Percentiles rank a stretch among this genome's conserved stretches.
Conservation (phyloP, 2,888 invertebrate genomes). For the Cheilosia urbana region DNA sequence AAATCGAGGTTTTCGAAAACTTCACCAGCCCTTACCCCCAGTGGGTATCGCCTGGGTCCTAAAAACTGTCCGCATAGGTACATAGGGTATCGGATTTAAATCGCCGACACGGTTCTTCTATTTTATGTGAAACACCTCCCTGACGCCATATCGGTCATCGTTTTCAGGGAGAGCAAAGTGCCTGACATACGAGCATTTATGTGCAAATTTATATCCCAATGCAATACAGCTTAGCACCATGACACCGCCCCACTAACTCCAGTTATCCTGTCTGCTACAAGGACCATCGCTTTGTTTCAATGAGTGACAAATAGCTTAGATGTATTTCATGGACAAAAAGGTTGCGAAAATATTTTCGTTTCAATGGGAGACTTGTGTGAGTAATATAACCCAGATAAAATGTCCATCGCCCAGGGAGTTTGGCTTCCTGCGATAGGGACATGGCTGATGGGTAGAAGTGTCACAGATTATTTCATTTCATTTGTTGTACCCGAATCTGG, state of each 20-base stretch:
- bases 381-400: not conserved
- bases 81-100: conserved; percentile 24
- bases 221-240: conserved; percentile 5
- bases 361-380: conserved; percentile 14
- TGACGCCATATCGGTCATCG: conserved; percentile 61
- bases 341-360: conserved; percentile 67
- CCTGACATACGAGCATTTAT: conserved; percentile 19
- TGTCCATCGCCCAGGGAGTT: not conserved
- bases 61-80: not conserved
- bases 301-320: conserved; percentile 69
- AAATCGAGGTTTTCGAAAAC: too few relatives aligned
- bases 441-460: conserved; percentile 14
- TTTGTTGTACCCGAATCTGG: conserved; percentile 42
- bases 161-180: conserved; percentile 23
- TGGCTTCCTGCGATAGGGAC: not conserved
- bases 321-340: conserved; percentile 66
- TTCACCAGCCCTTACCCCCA: not conserved
- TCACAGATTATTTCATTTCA: conserved; percentile 56
- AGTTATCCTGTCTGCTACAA: conserved; percentile 35
- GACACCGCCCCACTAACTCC: conserved; percentile 7
- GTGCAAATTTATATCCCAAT: conserved; percentile 52
- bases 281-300: conserved; percentile 56
- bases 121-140: conserved; percentile 11
- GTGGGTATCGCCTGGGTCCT: not conserved
- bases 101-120: not conserved